These are phyloP conservation scores for Thymallus thymallus DNA, from an alignment of 2,113 vertebrate genomes.

Conservation along the genomic window DNA sequence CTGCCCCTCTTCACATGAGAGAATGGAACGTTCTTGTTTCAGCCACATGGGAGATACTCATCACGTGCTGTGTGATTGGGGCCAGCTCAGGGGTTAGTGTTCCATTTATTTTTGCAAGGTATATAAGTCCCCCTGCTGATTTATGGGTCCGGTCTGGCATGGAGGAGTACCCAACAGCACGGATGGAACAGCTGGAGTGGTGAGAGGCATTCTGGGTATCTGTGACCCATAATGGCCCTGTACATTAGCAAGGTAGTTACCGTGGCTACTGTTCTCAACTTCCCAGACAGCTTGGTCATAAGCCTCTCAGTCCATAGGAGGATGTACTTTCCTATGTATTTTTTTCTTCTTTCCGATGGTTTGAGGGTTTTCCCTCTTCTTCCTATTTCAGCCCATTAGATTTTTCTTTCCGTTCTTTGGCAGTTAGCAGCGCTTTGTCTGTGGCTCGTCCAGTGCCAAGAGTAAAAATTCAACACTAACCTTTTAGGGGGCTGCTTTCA, in stretches of 20 bases:
- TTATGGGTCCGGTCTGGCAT: not conserved
- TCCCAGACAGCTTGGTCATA: slow-evolving; percentile 4
- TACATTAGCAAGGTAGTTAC: not conserved
- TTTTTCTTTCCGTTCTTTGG: slow-evolving; percentile 20
- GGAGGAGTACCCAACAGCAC: not conserved
- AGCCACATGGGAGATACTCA: too few relatives aligned
- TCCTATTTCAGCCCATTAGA: slow-evolving; percentile 12
- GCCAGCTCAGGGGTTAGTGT: not conserved
- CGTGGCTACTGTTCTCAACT: slow-evolving; percentile 10
- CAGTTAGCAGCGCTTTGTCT: not conserved
- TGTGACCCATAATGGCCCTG: slow-evolving; percentile 1
- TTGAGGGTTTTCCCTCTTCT: slow-evolving; percentile 14
- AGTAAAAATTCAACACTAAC: slow-evolving; percentile 29
- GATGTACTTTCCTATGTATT: too few relatives aligned
- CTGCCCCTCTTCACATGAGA: not conserved
- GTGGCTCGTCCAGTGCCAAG: slow-evolving; percentile 22
- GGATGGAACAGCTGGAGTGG: not conserved
- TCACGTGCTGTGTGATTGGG: slow-evolving; percentile 5
- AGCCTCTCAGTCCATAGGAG: slow-evolving; percentile 7
- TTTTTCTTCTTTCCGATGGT: slow-evolving; percentile 20
- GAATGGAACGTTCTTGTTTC: not conserved
- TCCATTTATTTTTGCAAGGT: not conserved
- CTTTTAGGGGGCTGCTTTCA: slow-evolving; percentile 27
- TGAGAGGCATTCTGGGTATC: not conserved
- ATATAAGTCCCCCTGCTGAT: slow-evolving; percentile 13